These are phyloP conservation scores for Eucera pruinosa DNA, from an alignment of 2,888 invertebrate species.

Conservation along the genomic window DNA sequence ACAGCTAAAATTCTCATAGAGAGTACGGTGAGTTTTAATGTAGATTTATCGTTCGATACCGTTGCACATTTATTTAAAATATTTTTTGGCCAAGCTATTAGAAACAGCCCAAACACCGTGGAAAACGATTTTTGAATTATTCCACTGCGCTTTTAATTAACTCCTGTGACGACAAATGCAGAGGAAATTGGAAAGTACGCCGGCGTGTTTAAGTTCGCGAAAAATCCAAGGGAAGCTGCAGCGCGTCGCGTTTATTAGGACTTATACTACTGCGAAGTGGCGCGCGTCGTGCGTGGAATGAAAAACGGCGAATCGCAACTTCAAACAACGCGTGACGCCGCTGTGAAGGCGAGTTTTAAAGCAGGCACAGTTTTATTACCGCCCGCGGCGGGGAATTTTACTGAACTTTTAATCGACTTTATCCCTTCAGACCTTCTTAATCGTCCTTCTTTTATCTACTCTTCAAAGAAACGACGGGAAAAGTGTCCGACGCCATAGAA, in stretches of 20 bases:
- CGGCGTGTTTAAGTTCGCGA: no score
- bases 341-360: not conserved
- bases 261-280: slow-evolving; percentile 16
- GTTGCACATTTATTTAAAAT: no score
- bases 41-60: no score
- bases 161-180: not conserved
- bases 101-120: no score
- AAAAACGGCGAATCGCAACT: not conserved
- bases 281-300: slow-evolving; percentile 3
- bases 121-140: no score
- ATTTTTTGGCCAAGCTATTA: no score
- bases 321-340: slow-evolving; percentile 7
- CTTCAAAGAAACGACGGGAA: not conserved
- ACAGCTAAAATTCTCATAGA: no score
- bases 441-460: not conserved
- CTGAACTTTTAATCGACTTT: slow-evolving; percentile 41
- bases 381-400: slow-evolving; percentile 29
- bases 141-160: not conserved
- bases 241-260: slow-evolving; percentile 2
- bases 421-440: not conserved
- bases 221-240: not conserved
- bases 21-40: no score
- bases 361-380: slow-evolving; percentile 20
- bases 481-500: not conserved
- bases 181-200: not conserved